phyloP scores from a whole-genome alignment of 2,113 vertebrate genomes.

The Falco punctatus region DNA sequence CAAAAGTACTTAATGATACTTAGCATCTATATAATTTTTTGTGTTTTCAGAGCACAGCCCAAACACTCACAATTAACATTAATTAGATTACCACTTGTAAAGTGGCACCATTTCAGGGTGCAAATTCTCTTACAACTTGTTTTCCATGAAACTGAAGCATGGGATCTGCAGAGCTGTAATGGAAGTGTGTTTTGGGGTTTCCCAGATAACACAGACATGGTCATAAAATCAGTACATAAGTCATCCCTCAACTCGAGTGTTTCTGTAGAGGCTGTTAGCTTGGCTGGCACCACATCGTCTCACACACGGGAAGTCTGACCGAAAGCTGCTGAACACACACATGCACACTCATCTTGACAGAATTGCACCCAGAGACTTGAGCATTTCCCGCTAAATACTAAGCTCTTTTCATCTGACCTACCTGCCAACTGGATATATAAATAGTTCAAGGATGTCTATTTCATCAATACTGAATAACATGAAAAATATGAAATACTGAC shows the following conservation, averaged over 20 bases:
- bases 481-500: background rate
- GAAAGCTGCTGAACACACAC: background rate
- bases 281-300: background rate
- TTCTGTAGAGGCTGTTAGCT: constrained; percentile 7
- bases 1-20: background rate
- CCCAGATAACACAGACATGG: background rate
- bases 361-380: background rate
- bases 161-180: background rate
- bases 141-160: background rate
- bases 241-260: background rate
- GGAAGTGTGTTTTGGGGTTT: background rate
- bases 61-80: background rate
- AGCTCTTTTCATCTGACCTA: background rate
- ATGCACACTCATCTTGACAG: rapidly evolving
- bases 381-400: background rate
- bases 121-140: background rate
- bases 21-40: background rate
- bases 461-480: background rate
- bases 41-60: background rate
- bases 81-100: background rate
- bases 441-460: background rate
- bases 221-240: background rate
- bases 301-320: background rate
- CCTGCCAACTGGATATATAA: background rate
- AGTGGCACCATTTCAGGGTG: background rate